Evolutionary conservation across 1,140 invertebrate genomes (phyloP).

Genomic region (Drosophila dunni): DNA sequence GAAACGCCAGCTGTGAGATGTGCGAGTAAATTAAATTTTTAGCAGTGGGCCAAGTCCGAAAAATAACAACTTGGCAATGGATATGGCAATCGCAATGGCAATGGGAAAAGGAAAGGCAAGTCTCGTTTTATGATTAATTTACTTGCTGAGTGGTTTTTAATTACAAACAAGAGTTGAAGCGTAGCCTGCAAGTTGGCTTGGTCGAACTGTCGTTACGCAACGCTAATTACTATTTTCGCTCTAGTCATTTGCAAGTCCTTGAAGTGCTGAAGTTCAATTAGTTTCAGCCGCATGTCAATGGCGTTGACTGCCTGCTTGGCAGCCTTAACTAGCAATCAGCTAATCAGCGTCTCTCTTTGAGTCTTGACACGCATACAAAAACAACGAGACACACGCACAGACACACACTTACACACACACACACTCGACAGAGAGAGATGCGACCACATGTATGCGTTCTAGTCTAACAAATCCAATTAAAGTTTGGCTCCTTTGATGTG

Average conservation of each 20-base stretch:
- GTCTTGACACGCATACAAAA: slow-evolving; percentile 26
- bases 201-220: slow-evolving; percentile 72
- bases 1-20: slow-evolving; percentile 31
- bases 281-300: slow-evolving; percentile 78
- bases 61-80: slow-evolving; percentile 1
- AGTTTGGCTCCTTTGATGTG: slow-evolving; percentile 79
- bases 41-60: slow-evolving; percentile 6
- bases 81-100: slow-evolving; percentile 3
- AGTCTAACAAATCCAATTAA: slow-evolving; percentile 76
- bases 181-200: slow-evolving; percentile 43
- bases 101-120: slow-evolving; percentile 27
- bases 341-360: slow-evolving; percentile 58
- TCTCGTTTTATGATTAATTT: slow-evolving; percentile 79
- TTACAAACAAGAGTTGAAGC: slow-evolving; percentile 79
- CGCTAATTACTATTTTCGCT: slow-evolving; percentile 81
- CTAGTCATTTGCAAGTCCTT: slow-evolving; percentile 81
- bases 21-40: slow-evolving; percentile 65
- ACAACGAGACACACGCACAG: slow-evolving; percentile 5
- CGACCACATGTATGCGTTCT: slow-evolving; percentile 28
- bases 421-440: neutral
- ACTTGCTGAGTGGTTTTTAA: slow-evolving; percentile 82
- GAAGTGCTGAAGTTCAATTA: slow-evolving; percentile 78
- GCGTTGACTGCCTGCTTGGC: slow-evolving; percentile 35
- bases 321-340: slow-evolving; percentile 65
- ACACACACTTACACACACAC: neutral